A percentile compares a stretch with the other conserved stretches of the same genome.
These are phyloP conservation scores for Microchrysa polita DNA, from an alignment of 2,888 invertebrate genomes.

Conservation along the genomic window DNA sequence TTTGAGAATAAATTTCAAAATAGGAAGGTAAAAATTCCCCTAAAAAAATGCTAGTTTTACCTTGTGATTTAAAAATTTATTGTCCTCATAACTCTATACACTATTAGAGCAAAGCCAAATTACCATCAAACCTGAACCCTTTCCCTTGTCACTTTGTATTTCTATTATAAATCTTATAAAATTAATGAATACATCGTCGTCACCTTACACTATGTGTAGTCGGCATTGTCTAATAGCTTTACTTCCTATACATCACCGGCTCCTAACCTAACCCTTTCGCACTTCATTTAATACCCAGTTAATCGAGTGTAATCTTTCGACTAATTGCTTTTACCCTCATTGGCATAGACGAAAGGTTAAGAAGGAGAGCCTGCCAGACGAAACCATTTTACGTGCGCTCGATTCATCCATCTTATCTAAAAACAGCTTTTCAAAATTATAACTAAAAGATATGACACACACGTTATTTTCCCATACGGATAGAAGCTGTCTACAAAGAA, in stretches of 20 bases:
- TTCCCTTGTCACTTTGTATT: no score
- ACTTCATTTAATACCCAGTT: constrained; percentile 18
- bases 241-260: no score
- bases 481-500: no score
- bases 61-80: no score
- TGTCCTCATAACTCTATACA: no score
- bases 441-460: not conserved
- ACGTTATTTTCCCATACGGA: not conserved
- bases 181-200: not conserved
- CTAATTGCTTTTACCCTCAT: constrained; percentile 35
- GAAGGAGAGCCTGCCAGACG: constrained; percentile 10
- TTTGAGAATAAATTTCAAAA: no score
- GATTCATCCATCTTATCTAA: not conserved
- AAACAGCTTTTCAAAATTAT: not conserved
- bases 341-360: constrained; percentile 27
- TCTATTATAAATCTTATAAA: not conserved
- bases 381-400: not conserved
- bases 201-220: not conserved
- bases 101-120: no score
- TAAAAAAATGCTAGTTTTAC: no score
- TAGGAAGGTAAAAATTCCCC: no score
- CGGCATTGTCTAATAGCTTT: no score
- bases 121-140: no score
- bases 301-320: constrained; percentile 44
- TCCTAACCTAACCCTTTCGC: no score